phyloP scores from a whole-genome alignment of 2,113 vertebrate genomes.

The Todiramphus saurophagus region DNA sequence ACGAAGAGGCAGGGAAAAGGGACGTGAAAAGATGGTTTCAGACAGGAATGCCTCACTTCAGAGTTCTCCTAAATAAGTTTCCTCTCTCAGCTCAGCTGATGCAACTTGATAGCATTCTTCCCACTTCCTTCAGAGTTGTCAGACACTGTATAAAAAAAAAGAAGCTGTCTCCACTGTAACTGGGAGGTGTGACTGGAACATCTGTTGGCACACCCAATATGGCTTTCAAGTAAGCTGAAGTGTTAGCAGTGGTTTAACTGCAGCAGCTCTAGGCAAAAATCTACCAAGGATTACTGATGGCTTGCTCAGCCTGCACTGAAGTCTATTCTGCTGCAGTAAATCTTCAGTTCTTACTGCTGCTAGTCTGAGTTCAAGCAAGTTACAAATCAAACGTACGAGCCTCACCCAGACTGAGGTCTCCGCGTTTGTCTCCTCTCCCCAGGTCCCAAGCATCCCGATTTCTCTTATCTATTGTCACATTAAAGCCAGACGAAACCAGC shows the following conservation, averaged over 20 bases:
- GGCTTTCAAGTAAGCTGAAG: background rate
- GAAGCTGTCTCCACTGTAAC: background rate
- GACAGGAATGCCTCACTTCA: background rate
- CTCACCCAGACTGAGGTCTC: background rate
- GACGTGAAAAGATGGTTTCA: background rate
- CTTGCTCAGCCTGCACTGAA: background rate
- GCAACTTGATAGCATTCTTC: background rate
- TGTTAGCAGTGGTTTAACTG: background rate
- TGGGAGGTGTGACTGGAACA: conserved; percentile 26
- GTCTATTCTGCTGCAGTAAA: background rate
- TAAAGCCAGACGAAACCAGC: background rate
- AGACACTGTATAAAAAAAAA: background rate
- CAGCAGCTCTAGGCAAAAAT: background rate
- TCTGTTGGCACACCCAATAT: background rate
- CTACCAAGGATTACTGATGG: background rate
- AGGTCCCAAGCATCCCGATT: background rate
- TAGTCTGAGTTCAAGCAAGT: background rate
- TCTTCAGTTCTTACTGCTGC: background rate
- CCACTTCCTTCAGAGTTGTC: background rate
- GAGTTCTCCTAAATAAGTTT: background rate
- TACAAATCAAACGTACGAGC: background rate
- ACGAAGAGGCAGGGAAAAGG: background rate
- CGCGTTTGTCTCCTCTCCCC: background rate
- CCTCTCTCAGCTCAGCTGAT: background rate
- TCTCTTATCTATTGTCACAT: background rate